A percentile compares a stretch with the other conserved stretches of the same genome.
These are phyloP conservation scores for Salminus brasiliensis DNA, from an alignment of 2,113 vertebrate genomes.

Conservation along the genomic window DNA sequence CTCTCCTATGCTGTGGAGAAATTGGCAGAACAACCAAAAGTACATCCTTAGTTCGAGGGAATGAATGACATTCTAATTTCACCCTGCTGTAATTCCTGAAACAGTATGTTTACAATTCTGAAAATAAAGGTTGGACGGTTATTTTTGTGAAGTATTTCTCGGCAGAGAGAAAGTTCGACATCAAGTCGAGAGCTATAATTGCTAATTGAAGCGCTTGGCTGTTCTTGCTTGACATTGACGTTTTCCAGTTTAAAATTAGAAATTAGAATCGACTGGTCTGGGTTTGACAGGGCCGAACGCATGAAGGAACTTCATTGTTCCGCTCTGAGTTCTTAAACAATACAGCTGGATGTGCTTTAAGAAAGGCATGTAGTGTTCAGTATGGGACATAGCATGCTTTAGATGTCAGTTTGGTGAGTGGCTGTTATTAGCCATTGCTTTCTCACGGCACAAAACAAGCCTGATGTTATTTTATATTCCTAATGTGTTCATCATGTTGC, in stretches of 20 bases:
- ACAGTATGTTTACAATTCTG: background rate
- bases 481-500: too few species aligned
- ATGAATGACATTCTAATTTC: constrained; percentile 1
- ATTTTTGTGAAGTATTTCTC: background rate
- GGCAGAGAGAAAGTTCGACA: background rate
- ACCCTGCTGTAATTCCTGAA: background rate
- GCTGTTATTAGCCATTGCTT: too few species aligned
- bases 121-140: background rate
- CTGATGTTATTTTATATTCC: too few species aligned
- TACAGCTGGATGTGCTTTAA: background rate
- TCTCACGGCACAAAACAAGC: too few species aligned
- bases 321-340: background rate
- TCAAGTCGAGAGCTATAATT: background rate
- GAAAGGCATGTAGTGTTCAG: background rate
- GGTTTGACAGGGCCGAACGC: background rate
- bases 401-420: too few species aligned
- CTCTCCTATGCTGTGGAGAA: background rate
- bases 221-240: background rate
- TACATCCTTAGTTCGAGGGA: background rate
- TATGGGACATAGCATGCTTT: background rate
- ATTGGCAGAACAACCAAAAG: constrained; percentile 4
- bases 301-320: background rate
- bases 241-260: background rate
- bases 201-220: background rate
- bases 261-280: background rate